A percentile compares a stretch with the other conserved stretches of the same genome.
phyloP scores from a whole-genome alignment of 2,113 vertebrate species.

The Rhizomys pruinosus region DNA sequence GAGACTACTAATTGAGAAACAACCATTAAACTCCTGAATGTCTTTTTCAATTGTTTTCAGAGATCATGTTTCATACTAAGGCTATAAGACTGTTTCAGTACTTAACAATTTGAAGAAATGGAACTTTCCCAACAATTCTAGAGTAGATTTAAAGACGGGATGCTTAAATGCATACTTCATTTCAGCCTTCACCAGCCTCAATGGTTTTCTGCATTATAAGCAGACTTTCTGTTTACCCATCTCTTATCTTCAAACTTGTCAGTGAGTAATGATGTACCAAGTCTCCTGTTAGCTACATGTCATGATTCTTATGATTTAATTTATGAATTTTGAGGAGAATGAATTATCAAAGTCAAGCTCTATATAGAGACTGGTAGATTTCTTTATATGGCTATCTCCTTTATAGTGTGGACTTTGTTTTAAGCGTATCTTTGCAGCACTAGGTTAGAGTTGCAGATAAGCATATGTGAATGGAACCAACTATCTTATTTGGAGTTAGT shows the following conservation, averaged over 20 bases:
- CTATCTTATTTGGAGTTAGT: not conserved
- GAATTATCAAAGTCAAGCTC: not conserved
- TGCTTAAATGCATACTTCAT: accelerated
- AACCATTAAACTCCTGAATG: accelerated
- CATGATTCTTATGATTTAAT: not conserved
- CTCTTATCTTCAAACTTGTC: not conserved
- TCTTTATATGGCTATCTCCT: not conserved
- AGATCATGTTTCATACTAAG: not conserved
- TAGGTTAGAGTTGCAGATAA: not conserved
- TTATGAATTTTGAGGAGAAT: not conserved
- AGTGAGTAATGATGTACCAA: not conserved
- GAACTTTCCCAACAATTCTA: not conserved
- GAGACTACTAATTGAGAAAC: not conserved
- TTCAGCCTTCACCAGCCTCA: not conserved
- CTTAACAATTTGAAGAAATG: not conserved
- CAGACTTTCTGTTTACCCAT: not conserved
- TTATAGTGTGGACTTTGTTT: not conserved
- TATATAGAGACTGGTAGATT: not conserved
- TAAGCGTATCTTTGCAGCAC: not conserved
- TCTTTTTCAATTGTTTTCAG: accelerated
- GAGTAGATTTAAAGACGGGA: not conserved
- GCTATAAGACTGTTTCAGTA: not conserved
- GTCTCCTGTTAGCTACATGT: not conserved
- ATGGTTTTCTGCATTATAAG: not conserved
- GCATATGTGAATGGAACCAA: not conserved